Percentiles rank a stretch among this genome's conserved stretches.
phyloP scores from a whole-genome alignment of 2,797 vertebrate genomes.

The Galagoides demidoff region DNA sequence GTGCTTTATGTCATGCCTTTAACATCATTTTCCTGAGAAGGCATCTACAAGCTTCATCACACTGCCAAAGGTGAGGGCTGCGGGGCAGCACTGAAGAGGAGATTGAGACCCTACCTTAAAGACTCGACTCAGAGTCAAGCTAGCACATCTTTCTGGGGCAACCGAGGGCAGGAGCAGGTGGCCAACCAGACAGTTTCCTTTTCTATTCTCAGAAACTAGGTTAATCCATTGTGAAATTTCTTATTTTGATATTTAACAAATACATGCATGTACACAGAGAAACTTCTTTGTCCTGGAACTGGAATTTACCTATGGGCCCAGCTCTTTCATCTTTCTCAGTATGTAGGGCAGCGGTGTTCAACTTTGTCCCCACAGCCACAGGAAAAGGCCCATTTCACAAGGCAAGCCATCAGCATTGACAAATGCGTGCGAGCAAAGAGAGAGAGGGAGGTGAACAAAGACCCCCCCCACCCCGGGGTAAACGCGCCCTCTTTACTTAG shows the following conservation, averaged over 20 bases:
- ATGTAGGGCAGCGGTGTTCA: neutral
- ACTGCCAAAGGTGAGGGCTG: neutral
- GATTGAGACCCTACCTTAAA: neutral
- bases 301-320: neutral
- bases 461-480: neutral
- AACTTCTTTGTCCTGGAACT: neutral
- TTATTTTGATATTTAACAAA: neutral
- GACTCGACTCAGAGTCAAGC: neutral
- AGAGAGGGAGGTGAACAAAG: neutral
- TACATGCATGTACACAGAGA: neutral
- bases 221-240: neutral
- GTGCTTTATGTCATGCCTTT: neutral
- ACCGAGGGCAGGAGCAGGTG: neutral
- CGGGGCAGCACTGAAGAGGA: neutral
- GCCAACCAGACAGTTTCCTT: neutral
- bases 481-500: neutral
- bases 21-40: constrained; percentile 25
- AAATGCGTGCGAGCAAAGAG: neutral
- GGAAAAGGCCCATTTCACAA: neutral
- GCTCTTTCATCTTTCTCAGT: neutral
- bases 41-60: neutral
- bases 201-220: neutral
- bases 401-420: neutral
- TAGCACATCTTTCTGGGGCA: neutral
- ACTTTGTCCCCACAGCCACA: neutral